Base-by-base conservation (phyloP, 2,888 invertebrate genomes). In the Esperia sulphurella region DNA sequence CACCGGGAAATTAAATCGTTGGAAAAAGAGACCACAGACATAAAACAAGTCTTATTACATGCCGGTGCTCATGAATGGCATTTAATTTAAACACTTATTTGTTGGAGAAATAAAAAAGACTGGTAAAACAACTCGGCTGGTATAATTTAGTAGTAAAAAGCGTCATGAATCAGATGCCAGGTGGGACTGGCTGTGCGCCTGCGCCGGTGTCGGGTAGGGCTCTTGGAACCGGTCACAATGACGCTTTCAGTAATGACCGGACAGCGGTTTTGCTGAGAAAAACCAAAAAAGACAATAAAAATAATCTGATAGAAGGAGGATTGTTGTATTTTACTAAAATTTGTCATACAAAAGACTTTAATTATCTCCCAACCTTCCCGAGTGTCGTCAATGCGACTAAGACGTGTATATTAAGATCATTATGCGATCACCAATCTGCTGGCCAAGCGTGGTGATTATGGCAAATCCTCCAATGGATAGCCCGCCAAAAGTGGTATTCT, bases 21-120 rank as follows among this genome's bases (percentile, higher is more conserved):
- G n/a, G 9, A 29, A 29, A 38, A 38, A 45, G 13, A 13, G 13
- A 33, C 12, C 14, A 13, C 9, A 7, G 21, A 37, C 8, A 12
- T 37, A 29, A 35, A 37, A 66, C 63, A 33, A 51, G 65, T 61
- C 52, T 47, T 55, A 65, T 70, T 58, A 68, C 71, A 67, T 62
- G 64, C 59, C 65, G 53, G 61, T 65, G 61, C 68, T 68, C 76
- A 75, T 78, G 72, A 79, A 78, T 77, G 76, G 64, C 63, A 63
- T 68, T 77, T 68, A 71, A 75, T 75, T 69, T 68, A 68, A 70
- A 65, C 69, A 70, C 68, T 68, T 69, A 66, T 68, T 66, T 65
- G 65, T 67, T 57, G 56, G 53, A 52, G 55, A 57, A 57, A 52
- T 58, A 53, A 59, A 61, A 70, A 70, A 71, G 66, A 62, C 63